Conservation (phyloP, 2,888 invertebrate species). For the Actias luna region DNA sequence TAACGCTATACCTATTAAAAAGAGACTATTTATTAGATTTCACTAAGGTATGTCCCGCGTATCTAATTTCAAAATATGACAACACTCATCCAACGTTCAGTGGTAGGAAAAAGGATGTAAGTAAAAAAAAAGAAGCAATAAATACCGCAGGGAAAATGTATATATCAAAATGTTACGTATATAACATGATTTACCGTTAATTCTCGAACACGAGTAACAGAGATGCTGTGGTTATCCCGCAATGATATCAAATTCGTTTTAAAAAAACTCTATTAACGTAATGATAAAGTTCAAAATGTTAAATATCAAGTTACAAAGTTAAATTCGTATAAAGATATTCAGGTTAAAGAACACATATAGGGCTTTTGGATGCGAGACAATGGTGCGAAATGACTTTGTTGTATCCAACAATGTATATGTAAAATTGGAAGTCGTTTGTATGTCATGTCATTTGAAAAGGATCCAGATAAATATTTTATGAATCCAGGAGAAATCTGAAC, state of each 20-base stretch:
- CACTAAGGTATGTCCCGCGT: neutral
- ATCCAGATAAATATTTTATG: too few relatives aligned
- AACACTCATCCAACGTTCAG: neutral
- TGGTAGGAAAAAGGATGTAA: neutral
- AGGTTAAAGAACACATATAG: conserved; percentile 41
- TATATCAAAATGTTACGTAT: conserved; percentile 17
- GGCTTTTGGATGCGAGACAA: conserved; percentile 39
- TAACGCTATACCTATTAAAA: too few relatives aligned
- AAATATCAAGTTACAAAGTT: conserved; percentile 10
- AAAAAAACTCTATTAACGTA: conserved; percentile 22
- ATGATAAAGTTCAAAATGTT: conserved; percentile 24
- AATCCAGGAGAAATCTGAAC: too few relatives aligned
- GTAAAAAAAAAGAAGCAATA: neutral
- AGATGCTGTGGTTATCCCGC: conserved; percentile 53
- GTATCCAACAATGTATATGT: neutral
- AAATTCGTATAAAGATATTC: conserved; percentile 33
- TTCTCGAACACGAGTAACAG: conserved; percentile 49
- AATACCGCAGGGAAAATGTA: conserved; percentile 26
- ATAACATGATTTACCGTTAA: conserved; percentile 70
- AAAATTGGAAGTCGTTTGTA: too few relatives aligned
- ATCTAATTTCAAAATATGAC: neutral
- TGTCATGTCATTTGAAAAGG: too few relatives aligned
- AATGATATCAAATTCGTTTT: conserved; percentile 16
- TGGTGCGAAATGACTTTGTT: conserved; percentile 42
- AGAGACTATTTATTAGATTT: neutral